phyloP scores from a whole-genome alignment of 2,113 vertebrate genomes.

The Balaenoptera acutorostrata region DNA sequence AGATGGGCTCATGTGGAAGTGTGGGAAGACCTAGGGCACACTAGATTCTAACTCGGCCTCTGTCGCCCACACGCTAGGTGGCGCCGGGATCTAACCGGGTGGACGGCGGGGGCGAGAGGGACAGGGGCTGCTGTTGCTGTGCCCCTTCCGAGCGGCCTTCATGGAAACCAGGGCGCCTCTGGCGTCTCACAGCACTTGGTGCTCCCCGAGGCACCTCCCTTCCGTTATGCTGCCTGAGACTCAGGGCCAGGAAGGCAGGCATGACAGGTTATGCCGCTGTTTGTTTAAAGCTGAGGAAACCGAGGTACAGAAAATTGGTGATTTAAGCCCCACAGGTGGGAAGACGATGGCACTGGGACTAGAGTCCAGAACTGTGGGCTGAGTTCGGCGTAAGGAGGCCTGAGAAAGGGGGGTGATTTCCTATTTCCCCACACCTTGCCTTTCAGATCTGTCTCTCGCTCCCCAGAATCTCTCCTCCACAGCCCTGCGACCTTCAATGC shows the following conservation, averaged over 20 bases:
- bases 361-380: not conserved
- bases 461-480: not conserved
- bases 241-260: not conserved
- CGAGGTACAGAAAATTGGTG: not conserved
- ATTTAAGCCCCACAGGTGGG: not conserved
- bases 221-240: not conserved
- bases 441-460: not conserved
- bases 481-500: rapidly evolving
- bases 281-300: not conserved
- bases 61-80: not conserved
- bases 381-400: too few species aligned
- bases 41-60: not conserved
- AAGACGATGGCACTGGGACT: not conserved
- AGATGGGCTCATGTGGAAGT: not conserved
- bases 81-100: not conserved
- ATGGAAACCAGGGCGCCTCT: not conserved
- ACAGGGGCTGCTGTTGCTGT: not conserved
- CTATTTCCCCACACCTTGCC: not conserved
- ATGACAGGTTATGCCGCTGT: not conserved
- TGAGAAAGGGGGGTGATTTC: not conserved
- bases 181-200: not conserved
- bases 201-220: not conserved
- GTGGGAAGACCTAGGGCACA: not conserved
- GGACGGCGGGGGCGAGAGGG: rapidly evolving
- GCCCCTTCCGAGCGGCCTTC: not conserved